Base-by-base conservation (phyloP, 2,797 vertebrate species). In the Enteromius mattozi region DNA sequence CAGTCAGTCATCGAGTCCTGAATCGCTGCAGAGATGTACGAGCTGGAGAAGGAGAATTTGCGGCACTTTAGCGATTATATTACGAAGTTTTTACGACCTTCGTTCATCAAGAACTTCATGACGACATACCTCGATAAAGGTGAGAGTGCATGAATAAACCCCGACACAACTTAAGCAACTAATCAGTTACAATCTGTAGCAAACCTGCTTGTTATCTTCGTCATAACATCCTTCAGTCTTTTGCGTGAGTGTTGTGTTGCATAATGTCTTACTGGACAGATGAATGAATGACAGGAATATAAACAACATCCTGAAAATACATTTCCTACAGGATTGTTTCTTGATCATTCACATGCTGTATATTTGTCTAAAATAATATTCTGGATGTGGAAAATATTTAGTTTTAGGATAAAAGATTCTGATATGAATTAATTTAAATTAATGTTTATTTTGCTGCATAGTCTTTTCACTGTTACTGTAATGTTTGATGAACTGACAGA, bases 61-160 rank as follows among this genome's bases (percentile, higher is more conserved):
- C 78, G 27, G 19, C 45, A 0, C 0, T 89, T 4, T 6, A 61
- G 24, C 2, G 0, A 2, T 1, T 86, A 91, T 42, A 85, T 92
- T 13, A 9, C 33, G 4, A 40, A 61, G 1, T 78, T 83, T 37
- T 45, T 92, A 24, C 89, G 88, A 14, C 91, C 91, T 13, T 90
- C 90, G 1, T 78, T 89, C 42, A 88, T 92, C 7, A 87, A 71
- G 27, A 40, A 12, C n/a, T 91, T 91, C 80, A 68, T 92, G 87
- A 82, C 12, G 1, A 4, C 3, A 0, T 87, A 90, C 68, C 68
- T 91, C 47, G 61, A 82, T 2, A 2, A 19, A 69, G 89, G 91
- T 92, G 16, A 71, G n/a, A 61, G 81, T 42, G 6, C 6, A 30
- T 12, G 1, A 30, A 37, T 21, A 42, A 49, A 35, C 13, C 13